Evolutionary conservation across 2,113 vertebrate genomes (phyloP), one percentile per base, ranked within the genome.

Genomic region (Rhea americana): DNA sequence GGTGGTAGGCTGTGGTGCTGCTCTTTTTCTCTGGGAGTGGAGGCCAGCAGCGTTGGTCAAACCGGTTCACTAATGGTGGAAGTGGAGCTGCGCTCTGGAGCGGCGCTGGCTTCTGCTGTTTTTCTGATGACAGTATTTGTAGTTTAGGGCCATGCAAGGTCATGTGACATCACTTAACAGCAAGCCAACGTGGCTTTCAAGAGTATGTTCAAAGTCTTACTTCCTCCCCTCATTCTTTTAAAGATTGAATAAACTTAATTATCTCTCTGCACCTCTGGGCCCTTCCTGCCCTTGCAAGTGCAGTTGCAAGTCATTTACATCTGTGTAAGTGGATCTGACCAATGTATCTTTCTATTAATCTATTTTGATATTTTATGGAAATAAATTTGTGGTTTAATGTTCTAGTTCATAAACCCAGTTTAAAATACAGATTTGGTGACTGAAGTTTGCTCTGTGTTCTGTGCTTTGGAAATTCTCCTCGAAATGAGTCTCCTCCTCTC

Each of bases 191-290:
- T 63, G 41, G 56, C 91, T 93, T 94, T 86, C 59, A 76, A 87
- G 91, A 74, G 51, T 71, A 72, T 76, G 72, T 45, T 77, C 2
- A 4, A 53, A 74, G 62, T 56, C 37, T 90, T 88, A 48, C 41
- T 90, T 87, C 74, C 76, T 9, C 8, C 41, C 28, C 8, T 76
- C 41, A 53, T 50, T 82, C 90, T 80, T 95, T 86, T 77, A 91
- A 81, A 92, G 70, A 87, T 89, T 86, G 85, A 67, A 13, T n/a
- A 88, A 92, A 43, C 55, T 91, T 91, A 89, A 84, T 85, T 87
- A 67, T 93, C 76, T 85, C 30, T 83, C 55, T 16, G 25, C 35
- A 62, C 15, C 50, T 89, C 37, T 65, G 19, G 30, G 45, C 41
- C 63, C 32, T 87, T 86, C 47, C 45, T 79, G 62, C 28, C 37